A percentile compares a stretch with the other conserved stretches of the same genome.
phyloP scores from a whole-genome alignment of 37 sponge, comb jelly and placozoan genomes.

The Ephydatia muelleri region DNA sequence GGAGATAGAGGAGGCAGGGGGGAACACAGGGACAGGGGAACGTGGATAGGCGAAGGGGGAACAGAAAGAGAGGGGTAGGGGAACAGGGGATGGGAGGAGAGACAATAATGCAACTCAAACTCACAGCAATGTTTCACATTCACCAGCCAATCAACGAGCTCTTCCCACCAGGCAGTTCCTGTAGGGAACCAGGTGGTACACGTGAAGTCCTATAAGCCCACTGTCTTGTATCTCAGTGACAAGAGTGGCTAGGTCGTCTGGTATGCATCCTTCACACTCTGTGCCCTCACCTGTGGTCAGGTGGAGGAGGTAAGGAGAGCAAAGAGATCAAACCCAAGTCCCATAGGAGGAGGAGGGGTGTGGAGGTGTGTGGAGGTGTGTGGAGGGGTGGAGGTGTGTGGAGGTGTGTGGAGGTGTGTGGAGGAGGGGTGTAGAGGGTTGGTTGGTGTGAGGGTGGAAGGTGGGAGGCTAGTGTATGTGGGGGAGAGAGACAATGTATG shows the following conservation, averaged over 20 bases:
- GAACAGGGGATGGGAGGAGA: background rate
- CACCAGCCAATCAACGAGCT: constrained; percentile 85
- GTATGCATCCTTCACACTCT: constrained; percentile 44
- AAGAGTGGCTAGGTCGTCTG: constrained; percentile 80
- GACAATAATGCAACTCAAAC: no score
- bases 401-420: background rate
- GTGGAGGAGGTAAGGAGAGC: background rate
- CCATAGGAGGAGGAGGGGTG: background rate
- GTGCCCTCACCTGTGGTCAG: background rate
- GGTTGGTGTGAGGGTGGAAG: background rate
- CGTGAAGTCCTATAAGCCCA: constrained; percentile 68
- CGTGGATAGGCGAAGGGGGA: background rate
- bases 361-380: background rate
- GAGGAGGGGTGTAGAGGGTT: background rate
- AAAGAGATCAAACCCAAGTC: background rate
- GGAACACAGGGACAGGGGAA: no score
- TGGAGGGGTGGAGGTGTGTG: background rate
- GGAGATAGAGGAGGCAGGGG: background rate
- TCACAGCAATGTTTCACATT: constrained; percentile 21
- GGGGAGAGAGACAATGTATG: no score
- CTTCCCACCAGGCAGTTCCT: constrained; percentile 80
- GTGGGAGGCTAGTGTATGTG: background rate
- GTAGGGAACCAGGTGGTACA: constrained; percentile 71
- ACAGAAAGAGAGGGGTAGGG: background rate
- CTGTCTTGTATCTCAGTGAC: constrained; percentile 76